phyloP scores from a whole-genome alignment of 2,888 invertebrate species.

The Petrophora chlorosata region DNA sequence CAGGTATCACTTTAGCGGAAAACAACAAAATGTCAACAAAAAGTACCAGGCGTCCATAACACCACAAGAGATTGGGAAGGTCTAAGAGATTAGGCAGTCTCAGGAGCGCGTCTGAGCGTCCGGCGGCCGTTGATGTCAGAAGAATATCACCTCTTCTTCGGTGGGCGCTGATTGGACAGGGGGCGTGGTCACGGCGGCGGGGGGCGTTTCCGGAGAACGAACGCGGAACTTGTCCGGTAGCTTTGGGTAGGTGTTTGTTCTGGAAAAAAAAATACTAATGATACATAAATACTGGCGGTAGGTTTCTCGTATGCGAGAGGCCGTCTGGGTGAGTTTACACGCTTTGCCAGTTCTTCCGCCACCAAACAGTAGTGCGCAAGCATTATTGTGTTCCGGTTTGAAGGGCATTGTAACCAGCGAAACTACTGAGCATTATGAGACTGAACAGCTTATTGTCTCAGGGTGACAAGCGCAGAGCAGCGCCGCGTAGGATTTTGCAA shows the following conservation, averaged over 20 bases:
- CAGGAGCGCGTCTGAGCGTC: slow-evolving; percentile 62
- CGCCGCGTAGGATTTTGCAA: too few species aligned
- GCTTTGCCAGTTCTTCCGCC: too few species aligned
- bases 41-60: slow-evolving; percentile 38
- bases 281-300: too few species aligned
- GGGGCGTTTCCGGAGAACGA: slow-evolving; percentile 73
- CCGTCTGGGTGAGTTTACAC: too few species aligned
- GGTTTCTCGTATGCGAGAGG: too few species aligned
- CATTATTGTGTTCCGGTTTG: too few species aligned
- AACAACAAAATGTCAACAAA: slow-evolving; percentile 8
- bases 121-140: slow-evolving; percentile 80
- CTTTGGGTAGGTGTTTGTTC: slow-evolving; percentile 89
- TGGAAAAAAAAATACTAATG: slow-evolving; percentile 39
- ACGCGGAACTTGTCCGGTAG: slow-evolving; percentile 87
- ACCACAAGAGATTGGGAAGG: slow-evolving; percentile 40
- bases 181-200: slow-evolving; percentile 37
- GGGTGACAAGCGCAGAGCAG: too few species aligned
- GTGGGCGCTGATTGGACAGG: slow-evolving; percentile 40
- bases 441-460: too few species aligned
- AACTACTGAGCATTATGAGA: too few species aligned
- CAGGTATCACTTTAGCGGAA: background rate
- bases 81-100: slow-evolving; percentile 73
- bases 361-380: too few species aligned
- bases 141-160: slow-evolving; percentile 87
- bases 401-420: too few species aligned